Percentiles rank a stretch among this genome's conserved stretches.
These are phyloP conservation scores for Battus philenor DNA, from an alignment of 1,140 invertebrate species.

Conservation along the genomic window DNA sequence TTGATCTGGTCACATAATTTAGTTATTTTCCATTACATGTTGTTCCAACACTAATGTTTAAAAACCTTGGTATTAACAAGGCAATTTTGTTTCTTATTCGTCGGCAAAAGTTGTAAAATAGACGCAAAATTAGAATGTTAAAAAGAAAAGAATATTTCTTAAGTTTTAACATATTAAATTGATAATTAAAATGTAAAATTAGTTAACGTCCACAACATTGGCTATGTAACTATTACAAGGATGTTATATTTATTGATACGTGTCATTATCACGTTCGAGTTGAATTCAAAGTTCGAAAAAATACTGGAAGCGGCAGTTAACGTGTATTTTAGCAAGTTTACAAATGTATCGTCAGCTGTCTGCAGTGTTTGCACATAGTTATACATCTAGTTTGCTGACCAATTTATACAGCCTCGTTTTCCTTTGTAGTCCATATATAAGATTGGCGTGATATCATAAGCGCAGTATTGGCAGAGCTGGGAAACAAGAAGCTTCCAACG, in stretches of 20 bases:
- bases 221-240: constrained; percentile 7
- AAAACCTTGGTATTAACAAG: too few species aligned
- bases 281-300: constrained; percentile 5
- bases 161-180: too few species aligned
- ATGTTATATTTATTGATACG: constrained; percentile 1
- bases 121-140: too few species aligned
- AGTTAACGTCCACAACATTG: too few species aligned
- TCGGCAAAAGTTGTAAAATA: too few species aligned
- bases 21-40: too few species aligned
- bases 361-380: constrained; percentile 10
- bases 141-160: too few species aligned
- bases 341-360: background rate
- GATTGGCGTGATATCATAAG: constrained; percentile 11
- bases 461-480: constrained; percentile 1
- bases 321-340: constrained; percentile 8
- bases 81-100: too few species aligned
- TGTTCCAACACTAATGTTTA: too few species aligned
- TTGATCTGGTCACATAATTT: too few species aligned
- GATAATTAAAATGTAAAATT: too few species aligned
- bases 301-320: background rate
- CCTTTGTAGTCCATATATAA: constrained; percentile 29
- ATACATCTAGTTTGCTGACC: constrained; percentile 22
- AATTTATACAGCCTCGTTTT: constrained; percentile 24
- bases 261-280: constrained; percentile 9
- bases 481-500: background rate